Evolutionary conservation across 2,113 vertebrate species (phyloP).

Genomic region (Seriola aureovittata): DNA sequence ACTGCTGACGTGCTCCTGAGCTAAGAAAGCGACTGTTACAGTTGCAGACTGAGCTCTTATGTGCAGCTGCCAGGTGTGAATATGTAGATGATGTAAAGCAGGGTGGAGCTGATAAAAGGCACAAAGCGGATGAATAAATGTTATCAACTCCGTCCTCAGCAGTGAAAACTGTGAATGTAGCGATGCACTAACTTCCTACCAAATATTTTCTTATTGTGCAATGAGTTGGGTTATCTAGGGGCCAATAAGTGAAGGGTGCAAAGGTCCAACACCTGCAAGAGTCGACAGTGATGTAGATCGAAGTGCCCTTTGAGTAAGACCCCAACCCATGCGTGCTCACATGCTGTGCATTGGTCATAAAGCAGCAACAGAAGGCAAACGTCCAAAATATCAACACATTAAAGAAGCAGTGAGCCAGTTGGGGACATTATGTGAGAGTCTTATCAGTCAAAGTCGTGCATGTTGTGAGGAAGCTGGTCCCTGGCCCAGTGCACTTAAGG

Average conservation of each 20-base stretch:
- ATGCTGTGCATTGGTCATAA: background rate
- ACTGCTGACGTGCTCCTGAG: conserved; percentile 2
- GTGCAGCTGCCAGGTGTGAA: conserved; percentile 42
- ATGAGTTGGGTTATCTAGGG: background rate
- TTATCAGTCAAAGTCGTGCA: conserved; percentile 61
- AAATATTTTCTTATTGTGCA: conserved; percentile 32
- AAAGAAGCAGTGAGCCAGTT: conserved; percentile 9
- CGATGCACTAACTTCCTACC: background rate
- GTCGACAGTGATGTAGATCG: background rate
- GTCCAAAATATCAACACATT: conserved; percentile 25
- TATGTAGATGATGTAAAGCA: conserved; percentile 33
- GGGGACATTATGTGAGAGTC: conserved; percentile 44
- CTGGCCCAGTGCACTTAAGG: conserved; percentile 84
- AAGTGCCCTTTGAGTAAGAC: background rate
- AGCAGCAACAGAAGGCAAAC: background rate
- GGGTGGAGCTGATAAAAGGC: conserved; percentile 4
- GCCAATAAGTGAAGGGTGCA: conserved; percentile 26
- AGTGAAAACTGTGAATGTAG: conserved; percentile 22
- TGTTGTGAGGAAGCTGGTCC: conserved; percentile 69
- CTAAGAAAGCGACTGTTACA: background rate
- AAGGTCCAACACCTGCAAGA: background rate
- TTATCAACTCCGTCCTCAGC: conserved; percentile 34
- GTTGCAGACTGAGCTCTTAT: conserved; percentile 33
- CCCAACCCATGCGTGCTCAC: background rate
- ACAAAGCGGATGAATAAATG: conserved; percentile 23